Conservation (phyloP, 2,797 vertebrate genomes). For the Chanos chanos region DNA sequence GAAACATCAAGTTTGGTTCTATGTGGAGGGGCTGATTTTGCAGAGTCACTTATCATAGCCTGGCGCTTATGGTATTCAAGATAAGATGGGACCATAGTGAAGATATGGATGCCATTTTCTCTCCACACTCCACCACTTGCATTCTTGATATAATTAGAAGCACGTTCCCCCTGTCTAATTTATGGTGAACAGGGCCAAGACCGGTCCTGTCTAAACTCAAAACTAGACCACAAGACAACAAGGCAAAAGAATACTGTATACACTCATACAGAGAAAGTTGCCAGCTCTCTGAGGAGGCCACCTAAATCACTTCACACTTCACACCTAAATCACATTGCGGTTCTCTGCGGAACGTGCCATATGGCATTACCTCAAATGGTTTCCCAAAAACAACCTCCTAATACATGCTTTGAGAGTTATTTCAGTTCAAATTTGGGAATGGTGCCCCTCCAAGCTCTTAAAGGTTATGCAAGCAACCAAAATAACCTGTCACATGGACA, state of each 20-base stretch:
- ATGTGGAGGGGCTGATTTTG: no score
- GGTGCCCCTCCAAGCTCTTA: constrained; percentile 22
- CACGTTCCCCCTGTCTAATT: no score
- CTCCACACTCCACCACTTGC: background rate
- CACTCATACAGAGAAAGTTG: background rate
- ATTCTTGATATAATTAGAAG: no score
- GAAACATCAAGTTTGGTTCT: no score
- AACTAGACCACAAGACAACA: background rate
- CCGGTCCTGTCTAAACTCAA: background rate
- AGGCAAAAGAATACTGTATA: background rate
- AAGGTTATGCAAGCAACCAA: constrained; percentile 36
- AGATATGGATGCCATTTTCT: background rate
- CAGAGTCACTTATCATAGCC: no score
- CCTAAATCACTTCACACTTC: background rate
- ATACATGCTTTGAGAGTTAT: constrained; percentile 36
- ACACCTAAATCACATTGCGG: background rate
- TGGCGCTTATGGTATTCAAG: no score
- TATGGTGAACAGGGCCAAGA: background rate
- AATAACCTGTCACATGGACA: constrained; percentile 32
- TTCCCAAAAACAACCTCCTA: constrained; percentile 38
- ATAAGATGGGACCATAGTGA: no score
- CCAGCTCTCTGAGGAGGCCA: background rate
- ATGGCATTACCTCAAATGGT: background rate
- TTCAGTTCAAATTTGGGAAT: constrained; percentile 38
- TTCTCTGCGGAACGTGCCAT: constrained; percentile 24